Base-by-base conservation (phyloP, 2,888 invertebrate species). In the Cerceris rybyensis region DNA sequence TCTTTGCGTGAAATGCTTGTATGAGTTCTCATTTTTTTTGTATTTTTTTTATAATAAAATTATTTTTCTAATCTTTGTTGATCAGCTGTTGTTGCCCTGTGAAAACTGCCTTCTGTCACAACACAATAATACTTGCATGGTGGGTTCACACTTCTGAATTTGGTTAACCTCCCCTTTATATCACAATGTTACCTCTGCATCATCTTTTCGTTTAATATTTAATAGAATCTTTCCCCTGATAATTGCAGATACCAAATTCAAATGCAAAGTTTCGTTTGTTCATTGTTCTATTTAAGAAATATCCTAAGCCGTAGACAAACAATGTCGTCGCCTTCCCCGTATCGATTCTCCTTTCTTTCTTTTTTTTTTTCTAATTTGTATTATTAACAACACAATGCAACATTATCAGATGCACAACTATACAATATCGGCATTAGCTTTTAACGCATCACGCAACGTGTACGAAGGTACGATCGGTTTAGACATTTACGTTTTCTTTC, bases 61-160 rank as follows among this genome's bases (percentile, higher is more conserved):
- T 91, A 93, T 93, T 93, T 93, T 90, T 93, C 92, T 93, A 93
- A 93, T 93, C 93, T 94, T 94, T 94, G 94, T 94, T 94, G 94
- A 94, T 93, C 93, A 93, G 94, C 93, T 93, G 94, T 94, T 94
- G 94, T 95, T 95, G 94, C 94, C 94, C 92, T 94, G 94, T 94
- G 94, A 94, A 94, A 94, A 94, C 93, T 95, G 94, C 94, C 94
- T 95, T 94, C 93, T 94, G 94, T 94, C 93, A 94, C 92, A 91
- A 92, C 91, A 92, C 90, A 92, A 90, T 91, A 92, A 92, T 92
- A 92, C 92, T 92, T 91, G 90, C 90, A 89, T 90, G 90, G 91
- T 90, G 91, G 88, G 88, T 88, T 88, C 86, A 88, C 88, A 82
- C 87, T 82, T 87, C 86, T 87, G 85, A 87, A 90, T 89, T 88